Conservation (phyloP, 1,140 invertebrate species). For the Scaptomyza pallida region DNA sequence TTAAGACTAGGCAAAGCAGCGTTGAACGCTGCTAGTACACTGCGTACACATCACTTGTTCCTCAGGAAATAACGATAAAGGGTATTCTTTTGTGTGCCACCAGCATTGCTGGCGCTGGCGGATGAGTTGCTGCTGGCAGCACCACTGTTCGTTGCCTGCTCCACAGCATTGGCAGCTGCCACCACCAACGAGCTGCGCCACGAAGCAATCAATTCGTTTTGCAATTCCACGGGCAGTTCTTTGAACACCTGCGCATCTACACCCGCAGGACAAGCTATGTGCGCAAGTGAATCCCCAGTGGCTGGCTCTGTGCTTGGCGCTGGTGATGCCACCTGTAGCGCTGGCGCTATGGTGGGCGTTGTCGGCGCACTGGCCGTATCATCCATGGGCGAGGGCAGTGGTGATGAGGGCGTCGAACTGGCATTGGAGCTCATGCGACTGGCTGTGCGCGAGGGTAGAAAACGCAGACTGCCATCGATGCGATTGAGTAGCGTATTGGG, state of each 20-base stretch:
- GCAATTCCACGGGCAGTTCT: slow-evolving; percentile 86
- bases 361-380: slow-evolving; percentile 83
- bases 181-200: slow-evolving; percentile 85
- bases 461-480: slow-evolving; percentile 65
- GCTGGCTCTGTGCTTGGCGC: slow-evolving; percentile 26
- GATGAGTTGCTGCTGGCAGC: slow-evolving; percentile 14
- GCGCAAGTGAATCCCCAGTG: slow-evolving; percentile 45
- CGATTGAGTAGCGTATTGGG: slow-evolving; percentile 71
- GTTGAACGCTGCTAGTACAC: slow-evolving; percentile 24
- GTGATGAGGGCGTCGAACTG: slow-evolving; percentile 84
- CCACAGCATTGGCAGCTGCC: slow-evolving; percentile 59
- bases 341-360: slow-evolving; percentile 83
- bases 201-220: slow-evolving; percentile 87
- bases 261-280: slow-evolving; percentile 85
- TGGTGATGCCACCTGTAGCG: slow-evolving; percentile 22
- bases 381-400: slow-evolving; percentile 78
- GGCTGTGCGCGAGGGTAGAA: slow-evolving; percentile 61
- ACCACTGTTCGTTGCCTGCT: slow-evolving; percentile 40
- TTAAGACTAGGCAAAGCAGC: slow-evolving; percentile 28
- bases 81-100: slow-evolving; percentile 85
- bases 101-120: slow-evolving; percentile 28
- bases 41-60: slow-evolving; percentile 84
- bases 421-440: slow-evolving; percentile 70
- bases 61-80: slow-evolving; percentile 87
- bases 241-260: slow-evolving; percentile 87